Conservation (phyloP, 2,113 vertebrate species). For the Rhadina sibilatrix region DNA sequence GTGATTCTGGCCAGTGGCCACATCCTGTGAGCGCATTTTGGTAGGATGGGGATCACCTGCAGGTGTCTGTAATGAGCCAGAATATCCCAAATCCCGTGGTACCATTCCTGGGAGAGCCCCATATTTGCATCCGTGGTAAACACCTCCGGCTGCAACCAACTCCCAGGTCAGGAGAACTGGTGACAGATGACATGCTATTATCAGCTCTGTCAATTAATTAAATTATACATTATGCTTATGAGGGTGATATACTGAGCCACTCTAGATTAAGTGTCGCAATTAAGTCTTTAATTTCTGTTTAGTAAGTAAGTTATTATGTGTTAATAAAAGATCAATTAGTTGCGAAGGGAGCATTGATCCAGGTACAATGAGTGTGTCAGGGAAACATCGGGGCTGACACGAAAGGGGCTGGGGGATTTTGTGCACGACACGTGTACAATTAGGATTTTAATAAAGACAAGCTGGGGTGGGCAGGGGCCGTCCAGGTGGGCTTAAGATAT, state of each 20-base stretch:
- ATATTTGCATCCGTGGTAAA: background rate
- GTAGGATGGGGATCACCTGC: background rate
- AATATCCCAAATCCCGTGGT: rapidly evolving
- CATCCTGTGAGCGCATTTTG: background rate
- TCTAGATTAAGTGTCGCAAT: constrained; percentile 76
- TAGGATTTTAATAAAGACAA: constrained; percentile 40
- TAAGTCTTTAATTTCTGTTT: constrained; percentile 80
- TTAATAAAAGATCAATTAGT: constrained; percentile 82
- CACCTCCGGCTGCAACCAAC: constrained; percentile 29
- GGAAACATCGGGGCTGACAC: constrained; percentile 59
- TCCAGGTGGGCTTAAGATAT: background rate
- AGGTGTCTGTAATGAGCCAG: background rate
- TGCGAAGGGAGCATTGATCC: constrained; percentile 73
- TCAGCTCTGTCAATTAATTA: constrained; percentile 72
- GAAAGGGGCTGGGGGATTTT: constrained; percentile 28
- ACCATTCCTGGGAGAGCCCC: background rate
- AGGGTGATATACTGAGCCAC: constrained; percentile 67
- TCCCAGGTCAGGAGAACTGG: constrained; percentile 71
- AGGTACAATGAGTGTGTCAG: constrained; percentile 72
- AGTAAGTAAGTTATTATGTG: constrained; percentile 77
- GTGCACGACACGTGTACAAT: constrained; percentile 22
- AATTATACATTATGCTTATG: constrained; percentile 72
- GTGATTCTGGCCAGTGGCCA: background rate
- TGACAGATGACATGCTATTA: constrained; percentile 73
- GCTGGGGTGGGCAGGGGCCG: constrained; percentile 14